Evolutionary conservation across 2,113 vertebrate genomes (phyloP), one percentile per base, ranked within the genome.

Genomic region (Opisthocomus hoazin): DNA sequence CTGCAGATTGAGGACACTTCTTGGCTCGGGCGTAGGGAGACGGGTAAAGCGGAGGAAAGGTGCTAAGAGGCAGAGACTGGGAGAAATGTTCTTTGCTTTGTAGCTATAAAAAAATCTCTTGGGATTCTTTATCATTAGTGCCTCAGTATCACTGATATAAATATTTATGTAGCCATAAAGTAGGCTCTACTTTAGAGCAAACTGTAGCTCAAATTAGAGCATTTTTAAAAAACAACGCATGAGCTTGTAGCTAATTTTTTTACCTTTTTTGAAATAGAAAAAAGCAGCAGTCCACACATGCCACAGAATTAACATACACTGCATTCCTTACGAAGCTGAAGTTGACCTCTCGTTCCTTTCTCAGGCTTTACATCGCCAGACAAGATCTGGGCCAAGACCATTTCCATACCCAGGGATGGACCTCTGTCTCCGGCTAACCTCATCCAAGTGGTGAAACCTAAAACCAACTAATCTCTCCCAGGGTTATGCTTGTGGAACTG

Each of bases 401-500:
- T 83, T 89, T 89, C 89, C 94, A 95, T 74, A 66, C 84, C 53
- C 16, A 77, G 37, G 53, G 96, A 94, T 58, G 53, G 50, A 77
- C 83, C 80, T 66, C 77, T 73, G 50, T 91, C 87, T 94, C 75
- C 50, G 84, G 93, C 89, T 94, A 96, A 80, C 95, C 84, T 94
- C 96, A 58, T 84, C 63, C 57, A 91, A 95, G 84, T 85, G 78
- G 50, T 83, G 66, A 96, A 94, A 96, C 81, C 81, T 66, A 96
- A 96, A 95, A 70, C 96, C 89, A 94, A 58, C 77, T 80, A 36
- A 83, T 87, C 89, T 95, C 89, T 88, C 90, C 70, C 84, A 93
- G 87, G 89, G 91, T 77, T 84, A 87, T 51, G 91, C 84, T 93
- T 94, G 89, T 70, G 91, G 95, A 94, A 80, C 91, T 96, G 93